phyloP scores from a whole-genome alignment of 2,888 invertebrate genomes.

The Lamellibrachia satsuma region DNA sequence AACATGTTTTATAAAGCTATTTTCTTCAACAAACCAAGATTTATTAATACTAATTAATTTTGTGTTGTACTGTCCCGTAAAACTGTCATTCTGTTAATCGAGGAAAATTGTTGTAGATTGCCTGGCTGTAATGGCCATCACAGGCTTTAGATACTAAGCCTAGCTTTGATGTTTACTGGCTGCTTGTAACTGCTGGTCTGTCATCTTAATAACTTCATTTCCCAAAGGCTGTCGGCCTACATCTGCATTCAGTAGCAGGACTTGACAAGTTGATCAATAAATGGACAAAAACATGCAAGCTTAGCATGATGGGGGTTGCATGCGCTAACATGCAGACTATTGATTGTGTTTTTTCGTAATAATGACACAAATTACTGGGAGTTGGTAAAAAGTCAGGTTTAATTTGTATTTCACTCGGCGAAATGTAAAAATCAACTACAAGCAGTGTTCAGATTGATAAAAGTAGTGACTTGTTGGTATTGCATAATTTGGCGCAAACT shows the following conservation, averaged over 20 bases:
- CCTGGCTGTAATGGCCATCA: neutral
- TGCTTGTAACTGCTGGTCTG: neutral
- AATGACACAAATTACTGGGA: neutral
- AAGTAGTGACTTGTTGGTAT: neutral
- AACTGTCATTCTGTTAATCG: too few species aligned
- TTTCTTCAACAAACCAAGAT: too few species aligned
- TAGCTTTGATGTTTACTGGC: neutral
- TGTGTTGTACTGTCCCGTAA: too few species aligned
- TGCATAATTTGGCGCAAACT: neutral
- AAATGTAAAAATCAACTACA: neutral
- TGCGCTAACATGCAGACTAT: neutral
- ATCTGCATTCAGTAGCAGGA: neutral
- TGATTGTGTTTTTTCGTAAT: neutral
- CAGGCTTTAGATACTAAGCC: neutral
- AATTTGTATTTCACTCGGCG: neutral
- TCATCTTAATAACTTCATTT: neutral
- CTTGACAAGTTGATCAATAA: neutral
- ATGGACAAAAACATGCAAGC: neutral
- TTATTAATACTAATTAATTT: too few species aligned
- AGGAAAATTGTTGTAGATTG: too few species aligned
- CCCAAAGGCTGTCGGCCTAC: neutral
- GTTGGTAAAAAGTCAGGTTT: neutral
- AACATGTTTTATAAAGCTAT: too few species aligned
- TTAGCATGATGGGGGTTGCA: neutral
- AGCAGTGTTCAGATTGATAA: neutral